Evolutionary conservation across 2,888 invertebrate species (phyloP).

Genomic region (Selenia dentaria): DNA sequence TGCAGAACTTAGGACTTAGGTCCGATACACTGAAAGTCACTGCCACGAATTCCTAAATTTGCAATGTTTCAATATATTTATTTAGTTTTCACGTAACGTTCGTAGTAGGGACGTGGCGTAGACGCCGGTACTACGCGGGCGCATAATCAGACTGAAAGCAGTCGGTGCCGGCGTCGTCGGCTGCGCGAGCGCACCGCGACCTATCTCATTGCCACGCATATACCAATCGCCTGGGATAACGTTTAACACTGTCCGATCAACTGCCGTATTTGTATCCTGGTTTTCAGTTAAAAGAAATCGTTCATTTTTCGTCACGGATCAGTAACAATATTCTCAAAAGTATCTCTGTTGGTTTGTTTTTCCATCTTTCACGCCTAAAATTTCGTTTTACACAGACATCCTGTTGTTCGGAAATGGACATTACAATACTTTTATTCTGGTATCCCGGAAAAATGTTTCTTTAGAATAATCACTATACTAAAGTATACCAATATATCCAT

Average conservation of each 20-base stretch:
- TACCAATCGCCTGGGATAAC: conserved; percentile 44
- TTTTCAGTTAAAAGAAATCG: too few species aligned
- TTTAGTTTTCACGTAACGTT: conserved; percentile 39
- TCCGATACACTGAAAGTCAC: conserved; percentile 14
- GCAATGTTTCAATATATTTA: conserved; percentile 21
- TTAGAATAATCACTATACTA: too few species aligned
- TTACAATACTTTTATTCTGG: too few species aligned
- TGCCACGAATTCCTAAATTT: conserved; percentile 12
- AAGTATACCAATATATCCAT: too few species aligned
- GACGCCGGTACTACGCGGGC: conserved; percentile 64
- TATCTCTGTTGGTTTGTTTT: too few species aligned
- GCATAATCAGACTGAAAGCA: conserved; percentile 61
- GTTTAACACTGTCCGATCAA: conserved; percentile 17
- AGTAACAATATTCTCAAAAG: too few species aligned
- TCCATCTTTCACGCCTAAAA: too few species aligned
- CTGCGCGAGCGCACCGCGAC: conserved; percentile 41
- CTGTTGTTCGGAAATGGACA: too few species aligned
- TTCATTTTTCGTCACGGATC: too few species aligned
- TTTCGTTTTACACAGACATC: too few species aligned
- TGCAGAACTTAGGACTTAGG: conserved; percentile 5
- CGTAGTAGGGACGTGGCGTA: conserved; percentile 47
- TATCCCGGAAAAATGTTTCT: too few species aligned
- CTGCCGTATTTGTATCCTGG: conserved; percentile 16
- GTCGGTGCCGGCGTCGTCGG: conserved; percentile 36
- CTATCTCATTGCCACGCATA: conserved; percentile 68